Percentiles rank a stretch among this genome's conserved stretches.
Evolutionary conservation across 2,797 vertebrate genomes (phyloP).

Genomic region (Borostomias antarcticus): DNA sequence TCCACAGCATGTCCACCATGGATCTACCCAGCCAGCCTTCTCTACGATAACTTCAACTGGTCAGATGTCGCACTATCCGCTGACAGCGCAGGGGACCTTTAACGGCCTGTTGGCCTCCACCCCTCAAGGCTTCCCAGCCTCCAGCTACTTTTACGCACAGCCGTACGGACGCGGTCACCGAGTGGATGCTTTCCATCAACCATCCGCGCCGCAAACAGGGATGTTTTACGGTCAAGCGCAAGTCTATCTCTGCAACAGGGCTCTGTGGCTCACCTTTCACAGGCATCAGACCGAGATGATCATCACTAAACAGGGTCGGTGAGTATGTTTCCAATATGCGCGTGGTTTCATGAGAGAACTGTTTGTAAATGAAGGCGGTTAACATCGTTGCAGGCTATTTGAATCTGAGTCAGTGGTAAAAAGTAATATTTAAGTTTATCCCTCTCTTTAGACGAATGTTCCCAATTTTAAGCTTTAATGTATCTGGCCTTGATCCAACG

Average conservation of each 20-base stretch:
- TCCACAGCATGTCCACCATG: constrained; percentile 83
- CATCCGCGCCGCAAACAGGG: constrained; percentile 79
- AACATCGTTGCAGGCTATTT: not conserved
- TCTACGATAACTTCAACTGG: constrained; percentile 82
- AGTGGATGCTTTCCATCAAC: constrained; percentile 83
- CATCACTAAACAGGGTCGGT: constrained; percentile 87
- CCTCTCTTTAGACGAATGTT: constrained; percentile 80
- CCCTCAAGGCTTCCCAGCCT: constrained; percentile 79
- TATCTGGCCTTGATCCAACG: constrained; percentile 84
- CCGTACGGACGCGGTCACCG: constrained; percentile 84
- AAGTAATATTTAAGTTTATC: not conserved
- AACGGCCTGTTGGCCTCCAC: constrained; percentile 84
- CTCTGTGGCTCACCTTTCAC: constrained; percentile 86
- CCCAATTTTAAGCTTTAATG: constrained; percentile 86
- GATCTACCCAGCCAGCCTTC: constrained; percentile 82
- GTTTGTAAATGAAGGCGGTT: not conserved
- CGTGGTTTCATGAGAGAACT: not conserved
- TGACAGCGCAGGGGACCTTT: constrained; percentile 85
- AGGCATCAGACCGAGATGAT: constrained; percentile 88
- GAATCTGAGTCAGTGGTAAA: not conserved
- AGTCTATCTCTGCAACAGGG: constrained; percentile 86
- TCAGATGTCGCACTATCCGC: constrained; percentile 85
- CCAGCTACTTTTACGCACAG: constrained; percentile 83
- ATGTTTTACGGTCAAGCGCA: constrained; percentile 84
- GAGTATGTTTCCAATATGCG: constrained; percentile 43